These are phyloP conservation scores for Plumapathes pennacea DNA, from an alignment of 92 coral and sea anemone species.

Conservation along the genomic window DNA sequence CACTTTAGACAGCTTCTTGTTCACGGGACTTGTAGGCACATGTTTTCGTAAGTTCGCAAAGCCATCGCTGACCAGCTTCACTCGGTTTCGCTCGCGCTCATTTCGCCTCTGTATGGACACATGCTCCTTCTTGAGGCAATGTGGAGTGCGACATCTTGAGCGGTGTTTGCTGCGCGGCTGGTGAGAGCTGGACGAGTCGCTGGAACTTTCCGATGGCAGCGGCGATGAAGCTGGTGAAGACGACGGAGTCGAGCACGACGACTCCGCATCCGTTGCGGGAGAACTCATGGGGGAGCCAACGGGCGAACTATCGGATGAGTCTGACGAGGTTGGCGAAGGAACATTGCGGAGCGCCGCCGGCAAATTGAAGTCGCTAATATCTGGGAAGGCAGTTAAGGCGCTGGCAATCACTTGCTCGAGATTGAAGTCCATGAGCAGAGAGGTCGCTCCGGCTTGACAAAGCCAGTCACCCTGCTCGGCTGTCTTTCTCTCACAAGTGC, in stretches of 20 bases:
- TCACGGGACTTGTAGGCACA: constrained; percentile 73
- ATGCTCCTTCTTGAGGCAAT: constrained; percentile 78
- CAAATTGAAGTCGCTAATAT: constrained; percentile 69
- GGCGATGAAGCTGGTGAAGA: constrained; percentile 59
- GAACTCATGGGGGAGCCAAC: constrained; percentile 68
- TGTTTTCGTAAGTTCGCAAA: constrained; percentile 82
- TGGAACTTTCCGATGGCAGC: constrained; percentile 18
- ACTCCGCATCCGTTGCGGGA: constrained; percentile 33
- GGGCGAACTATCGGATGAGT: constrained; percentile 70
- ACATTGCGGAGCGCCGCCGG: constrained; percentile 64
- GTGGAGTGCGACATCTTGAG: constrained; percentile 70
- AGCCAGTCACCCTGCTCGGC: background rate
- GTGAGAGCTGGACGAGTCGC: constrained; percentile 40
- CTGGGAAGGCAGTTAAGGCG: constrained; percentile 58
- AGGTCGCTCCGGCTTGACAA: background rate
- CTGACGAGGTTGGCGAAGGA: constrained; percentile 59
- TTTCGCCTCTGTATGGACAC: constrained; percentile 80
- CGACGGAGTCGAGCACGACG: constrained; percentile 34
- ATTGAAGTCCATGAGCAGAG: constrained; percentile 34
- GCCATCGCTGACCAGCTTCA: constrained; percentile 94
- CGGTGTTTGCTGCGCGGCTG: constrained; percentile 57
- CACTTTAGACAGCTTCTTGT: constrained; percentile 95
- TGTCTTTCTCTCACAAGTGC: constrained; percentile 56
- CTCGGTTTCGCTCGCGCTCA: constrained; percentile 91
- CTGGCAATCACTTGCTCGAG: constrained; percentile 29